Evolutionary conservation across 2,113 vertebrate genomes (phyloP).

Genomic region (Aviceda subcristata): DNA sequence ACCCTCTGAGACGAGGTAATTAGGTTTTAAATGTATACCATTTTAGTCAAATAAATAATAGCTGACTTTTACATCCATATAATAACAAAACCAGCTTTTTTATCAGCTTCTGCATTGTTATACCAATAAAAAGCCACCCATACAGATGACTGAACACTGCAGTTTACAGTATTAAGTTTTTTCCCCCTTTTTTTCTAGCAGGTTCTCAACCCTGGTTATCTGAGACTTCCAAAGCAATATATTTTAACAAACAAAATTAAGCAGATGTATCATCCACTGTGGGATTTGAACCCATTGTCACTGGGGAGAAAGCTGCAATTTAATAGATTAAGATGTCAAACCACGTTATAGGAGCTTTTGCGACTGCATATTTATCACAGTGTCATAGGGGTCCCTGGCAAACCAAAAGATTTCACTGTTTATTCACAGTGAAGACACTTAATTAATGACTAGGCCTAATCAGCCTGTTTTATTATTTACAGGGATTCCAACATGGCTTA

Average conservation of each 20-base stretch:
- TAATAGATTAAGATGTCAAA: conserved; percentile 75
- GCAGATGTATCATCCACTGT: conserved; percentile 8
- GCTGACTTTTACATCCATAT: not conserved
- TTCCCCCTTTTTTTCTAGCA: not conserved
- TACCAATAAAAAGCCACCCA: not conserved
- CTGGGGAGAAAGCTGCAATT: conserved; percentile 23
- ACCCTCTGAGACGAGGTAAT: not conserved
- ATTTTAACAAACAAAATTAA: conserved; percentile 34
- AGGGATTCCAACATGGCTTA: conserved; percentile 70
- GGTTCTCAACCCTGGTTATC: not conserved
- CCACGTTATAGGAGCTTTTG: conserved; percentile 29
- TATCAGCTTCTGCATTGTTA: not conserved
- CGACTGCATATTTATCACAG: conserved; percentile 63
- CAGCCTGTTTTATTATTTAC: conserved; percentile 77
- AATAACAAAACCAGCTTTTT: not conserved
- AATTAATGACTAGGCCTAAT: conserved; percentile 80
- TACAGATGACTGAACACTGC: not conserved
- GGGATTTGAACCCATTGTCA: conserved; percentile 34
- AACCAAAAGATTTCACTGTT: conserved; percentile 68
- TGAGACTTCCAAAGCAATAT: conserved; percentile 12
- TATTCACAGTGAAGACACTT: conserved; percentile 77
- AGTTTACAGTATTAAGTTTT: not conserved
- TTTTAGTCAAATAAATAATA: not conserved
- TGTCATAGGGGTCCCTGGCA: conserved; percentile 42
- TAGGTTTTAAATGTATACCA: not conserved